A percentile compares a stretch with the other conserved stretches of the same genome.
Evolutionary conservation across 2,113 vertebrate species (phyloP).

Genomic region (Meriones unguiculatus): DNA sequence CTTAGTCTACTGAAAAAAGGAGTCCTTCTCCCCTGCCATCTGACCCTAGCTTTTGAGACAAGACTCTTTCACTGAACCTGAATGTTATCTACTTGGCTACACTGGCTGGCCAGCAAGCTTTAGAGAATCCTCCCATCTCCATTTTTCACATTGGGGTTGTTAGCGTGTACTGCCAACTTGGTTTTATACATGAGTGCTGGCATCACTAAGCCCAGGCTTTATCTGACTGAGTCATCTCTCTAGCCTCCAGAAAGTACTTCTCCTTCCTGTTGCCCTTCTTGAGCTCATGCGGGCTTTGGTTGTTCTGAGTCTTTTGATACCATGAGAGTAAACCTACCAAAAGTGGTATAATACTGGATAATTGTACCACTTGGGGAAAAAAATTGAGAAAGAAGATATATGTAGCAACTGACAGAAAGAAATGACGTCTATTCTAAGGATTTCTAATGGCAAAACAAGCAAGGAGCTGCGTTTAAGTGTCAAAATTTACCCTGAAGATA

Average conservation of each 20-base stretch:
- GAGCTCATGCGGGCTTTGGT: neutral
- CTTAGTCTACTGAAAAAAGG: no score
- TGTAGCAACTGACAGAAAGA: neutral
- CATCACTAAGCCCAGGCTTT: neutral
- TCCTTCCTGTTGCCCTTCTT: neutral
- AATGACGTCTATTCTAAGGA: neutral
- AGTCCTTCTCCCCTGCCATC: no score
- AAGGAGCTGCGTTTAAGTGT: slow-evolving; percentile 20
- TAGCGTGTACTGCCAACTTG: no score
- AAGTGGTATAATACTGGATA: neutral
- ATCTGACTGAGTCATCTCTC: neutral
- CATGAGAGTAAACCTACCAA: neutral
- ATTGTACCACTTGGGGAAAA: neutral
- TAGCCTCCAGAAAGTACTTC: neutral
- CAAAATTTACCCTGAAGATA: slow-evolving; percentile 1
- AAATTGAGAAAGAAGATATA: neutral
- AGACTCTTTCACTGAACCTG: neutral
- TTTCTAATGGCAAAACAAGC: neutral
- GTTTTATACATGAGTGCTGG: neutral
- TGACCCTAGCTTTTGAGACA: neutral
- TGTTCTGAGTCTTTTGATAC: neutral
- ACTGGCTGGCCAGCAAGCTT: neutral
- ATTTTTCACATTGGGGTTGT: neutral
- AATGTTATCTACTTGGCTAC: neutral
- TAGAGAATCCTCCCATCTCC: neutral